Evolutionary conservation across 2,888 invertebrate species (phyloP), one percentile per base, ranked within the genome.

Genomic region (Thera britannica): DNA sequence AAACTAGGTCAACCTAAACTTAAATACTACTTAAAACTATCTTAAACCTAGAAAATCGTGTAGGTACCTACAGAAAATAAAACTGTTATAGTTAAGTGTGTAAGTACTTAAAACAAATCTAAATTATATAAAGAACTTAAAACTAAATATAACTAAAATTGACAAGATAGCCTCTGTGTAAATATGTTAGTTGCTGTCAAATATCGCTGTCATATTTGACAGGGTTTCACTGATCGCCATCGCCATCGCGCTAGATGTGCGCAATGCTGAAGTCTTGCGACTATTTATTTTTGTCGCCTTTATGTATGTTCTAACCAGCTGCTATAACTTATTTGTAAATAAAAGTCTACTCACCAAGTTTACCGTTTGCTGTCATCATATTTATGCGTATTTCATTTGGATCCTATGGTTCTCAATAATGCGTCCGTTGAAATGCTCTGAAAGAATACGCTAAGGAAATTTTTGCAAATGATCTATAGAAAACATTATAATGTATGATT

Each of bases 401-500:
- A 76, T 68, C 5, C 63, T 35, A 44, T 67, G 56, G 1, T 72
- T 72, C 2, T 73, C 75, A 9, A 76, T 66, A 12, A 61, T 69
- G 11, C 58, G 51, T 9, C 73, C 72, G 55, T 76, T 68, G 58
- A 68, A 75, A 2, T 59, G 46, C 6, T 72, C 76, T 76, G 73
- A 35, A 12, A 9, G 49, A 48, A 41, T 2, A 11, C 12, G 60
- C 61, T 74, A 68, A 72, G 71, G 66, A 70, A 69, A 63, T 44
- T 12, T 11, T 48, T 38, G n/a, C 1, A 41, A 41, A 41, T 41
- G 5, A 4, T 5, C 5, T 1, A 41, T 41, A 41, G 5, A 38
- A 38, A 23, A 23, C 23, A 23, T 23, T 23, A 23, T 23, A 23
- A 23, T 23, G 23, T 23, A 23, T 23, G 23, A 23, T 23, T 23